A percentile compares a stretch with the other conserved stretches of the same genome.
These are phyloP conservation scores for Pachydiplax longipennis DNA, from an alignment of 2,888 invertebrate genomes.

Conservation along the genomic window DNA sequence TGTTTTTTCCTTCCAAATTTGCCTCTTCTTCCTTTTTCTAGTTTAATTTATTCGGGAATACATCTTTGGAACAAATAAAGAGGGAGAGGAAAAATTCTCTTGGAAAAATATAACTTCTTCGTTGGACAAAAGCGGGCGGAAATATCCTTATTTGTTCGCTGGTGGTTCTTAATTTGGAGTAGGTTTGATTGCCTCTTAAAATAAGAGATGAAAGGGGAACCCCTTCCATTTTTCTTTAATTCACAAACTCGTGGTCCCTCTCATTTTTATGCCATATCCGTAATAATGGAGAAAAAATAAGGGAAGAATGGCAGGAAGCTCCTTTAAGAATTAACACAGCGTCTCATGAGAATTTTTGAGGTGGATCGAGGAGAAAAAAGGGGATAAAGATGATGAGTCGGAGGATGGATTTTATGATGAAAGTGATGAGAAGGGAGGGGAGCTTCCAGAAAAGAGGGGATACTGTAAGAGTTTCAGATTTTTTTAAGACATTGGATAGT, in stretches of 20 bases:
- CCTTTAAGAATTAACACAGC: not conserved
- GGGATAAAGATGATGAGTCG: not conserved
- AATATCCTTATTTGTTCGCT: not conserved
- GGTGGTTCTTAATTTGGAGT: not conserved
- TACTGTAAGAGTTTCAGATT: not conserved
- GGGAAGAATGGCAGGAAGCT: not conserved
- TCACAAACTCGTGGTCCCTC: not conserved
- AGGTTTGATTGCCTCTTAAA: not conserved
- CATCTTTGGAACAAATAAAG: not conserved
- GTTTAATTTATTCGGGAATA: not conserved
- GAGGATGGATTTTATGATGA: not conserved
- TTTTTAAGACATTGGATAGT: not conserved
- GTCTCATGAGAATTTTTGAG: not conserved
- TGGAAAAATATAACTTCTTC: not conserved
- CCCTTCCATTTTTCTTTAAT: not conserved
- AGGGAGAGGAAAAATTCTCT: not conserved
- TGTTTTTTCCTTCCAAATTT: not conserved
- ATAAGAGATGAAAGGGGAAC: not conserved
- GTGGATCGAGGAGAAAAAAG: not conserved
- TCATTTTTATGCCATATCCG: not conserved
- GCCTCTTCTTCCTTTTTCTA: not conserved
- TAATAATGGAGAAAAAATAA: not conserved
- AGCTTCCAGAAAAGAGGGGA: not conserved
- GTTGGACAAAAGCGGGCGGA: not conserved
- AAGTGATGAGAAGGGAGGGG: not conserved